Base-by-base conservation (phyloP, 2,113 vertebrate genomes). In the Anguilla rostrata region DNA sequence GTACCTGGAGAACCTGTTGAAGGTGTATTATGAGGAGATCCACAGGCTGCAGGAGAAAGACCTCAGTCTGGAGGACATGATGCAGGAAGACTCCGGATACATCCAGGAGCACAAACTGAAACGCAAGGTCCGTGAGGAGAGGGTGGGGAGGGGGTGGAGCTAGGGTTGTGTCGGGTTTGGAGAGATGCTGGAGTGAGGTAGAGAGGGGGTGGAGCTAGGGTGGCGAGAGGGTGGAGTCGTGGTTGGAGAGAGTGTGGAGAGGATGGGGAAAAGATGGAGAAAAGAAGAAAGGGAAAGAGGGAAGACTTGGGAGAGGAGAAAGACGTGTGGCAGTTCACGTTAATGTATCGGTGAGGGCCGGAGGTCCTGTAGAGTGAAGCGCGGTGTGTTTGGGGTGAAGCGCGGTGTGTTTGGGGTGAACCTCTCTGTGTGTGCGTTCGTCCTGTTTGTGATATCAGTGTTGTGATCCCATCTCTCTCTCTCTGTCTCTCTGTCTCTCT, bases 41-140 rank as follows among this genome's bases (percentile, higher is more conserved):
- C 92, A 85, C 8, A 94, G 95, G 0, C 94, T 98, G 8, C 98
- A 98, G 90, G 96, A 96, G 82, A 92, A 91, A 0, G 97, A 99
- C 90, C 83, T 99, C 87, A 94, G 94, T 63, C 75, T 98, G 34
- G 94, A 94, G 0, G 97, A 98, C 56, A 0, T 99, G 90, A 94
- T 89, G 15, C 87, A 94, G 0, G 96, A 97, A 12, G 96, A 98
- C 88, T 99, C 97, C 0, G 71, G 91, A 0, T 98, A 98, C 91
- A 93, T 99, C 86, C 97, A 98, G 94, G 98, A 99, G 91, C 95
- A 97, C 78, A 95, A 95, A n/a, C 93, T 99, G 6, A 99, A 99
- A 89, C 94, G 96, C 82, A 98, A 97, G 90, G 95, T 95, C 9
- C 86, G 86, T 41, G 78, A 80, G 78, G 22, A 26, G 22, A 18